phyloP scores from a whole-genome alignment of 2,113 vertebrate genomes.

The Clarias batrachus region DNA sequence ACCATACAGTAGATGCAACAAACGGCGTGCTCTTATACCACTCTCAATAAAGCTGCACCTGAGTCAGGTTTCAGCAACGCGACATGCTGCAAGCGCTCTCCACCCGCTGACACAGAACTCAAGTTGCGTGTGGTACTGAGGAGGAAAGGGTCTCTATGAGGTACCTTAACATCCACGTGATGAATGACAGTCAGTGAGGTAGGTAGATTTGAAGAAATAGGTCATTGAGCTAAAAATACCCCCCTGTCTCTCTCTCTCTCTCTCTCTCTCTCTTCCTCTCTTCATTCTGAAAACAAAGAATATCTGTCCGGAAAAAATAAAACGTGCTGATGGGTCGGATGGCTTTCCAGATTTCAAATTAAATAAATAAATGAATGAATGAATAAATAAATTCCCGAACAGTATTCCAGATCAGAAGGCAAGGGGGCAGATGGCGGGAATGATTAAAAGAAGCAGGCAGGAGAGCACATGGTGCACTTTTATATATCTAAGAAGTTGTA shows the following conservation, averaged over 20 bases:
- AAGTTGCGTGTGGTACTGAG: slow-evolving; percentile 53
- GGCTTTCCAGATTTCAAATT: slow-evolving; percentile 42
- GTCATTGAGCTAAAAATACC: slow-evolving; percentile 82
- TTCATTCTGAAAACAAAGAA: slow-evolving; percentile 55
- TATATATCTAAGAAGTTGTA: slow-evolving; percentile 53
- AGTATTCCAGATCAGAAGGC: slow-evolving; percentile 56
- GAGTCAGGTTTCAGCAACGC: slow-evolving; percentile 9
- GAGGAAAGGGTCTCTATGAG: slow-evolving; percentile 51
- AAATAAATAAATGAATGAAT: neutral
- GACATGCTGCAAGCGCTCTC: neutral
- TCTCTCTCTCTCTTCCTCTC: slow-evolving; percentile 63
- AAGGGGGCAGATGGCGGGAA: slow-evolving; percentile 18
- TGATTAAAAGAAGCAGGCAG: slow-evolving; percentile 18
- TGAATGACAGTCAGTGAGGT: slow-evolving; percentile 77
- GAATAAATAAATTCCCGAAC: slow-evolving; percentile 44
- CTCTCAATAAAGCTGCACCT: slow-evolving; percentile 22
- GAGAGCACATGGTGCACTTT: slow-evolving; percentile 55
- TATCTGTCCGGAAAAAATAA: slow-evolving; percentile 46
- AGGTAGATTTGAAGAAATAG: slow-evolving; percentile 80
- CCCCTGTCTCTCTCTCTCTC: slow-evolving; percentile 63
- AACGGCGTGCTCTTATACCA: neutral
- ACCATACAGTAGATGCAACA: neutral
- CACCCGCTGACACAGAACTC: slow-evolving; percentile 39
- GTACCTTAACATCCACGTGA: slow-evolving; percentile 64
- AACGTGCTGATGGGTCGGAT: slow-evolving; percentile 66